Evolutionary conservation across 2,888 invertebrate genomes (phyloP).

Genomic region (Athetis lepigone): DNA sequence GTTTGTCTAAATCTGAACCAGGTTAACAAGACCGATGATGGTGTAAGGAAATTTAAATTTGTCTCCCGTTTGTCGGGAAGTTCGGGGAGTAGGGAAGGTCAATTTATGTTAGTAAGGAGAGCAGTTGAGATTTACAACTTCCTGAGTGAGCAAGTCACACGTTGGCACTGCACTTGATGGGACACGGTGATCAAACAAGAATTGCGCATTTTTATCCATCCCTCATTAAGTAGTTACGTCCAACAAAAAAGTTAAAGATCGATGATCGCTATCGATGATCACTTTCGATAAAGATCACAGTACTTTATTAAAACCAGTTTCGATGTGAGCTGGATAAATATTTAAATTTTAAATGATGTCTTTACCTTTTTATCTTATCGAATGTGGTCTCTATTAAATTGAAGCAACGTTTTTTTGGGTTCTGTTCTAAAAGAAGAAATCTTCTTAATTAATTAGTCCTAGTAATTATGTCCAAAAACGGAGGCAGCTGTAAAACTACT

Average conservation of each 20-base stretch:
- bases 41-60: conserved; percentile 40
- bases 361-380: conserved; percentile 43
- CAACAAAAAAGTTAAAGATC: conserved; percentile 46
- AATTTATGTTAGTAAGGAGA: conserved; percentile 72
- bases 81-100: conserved; percentile 62
- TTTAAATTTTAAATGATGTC: conserved; percentile 43
- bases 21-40: conserved; percentile 62
- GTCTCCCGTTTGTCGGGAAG: conserved; percentile 33
- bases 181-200: conserved; percentile 50
- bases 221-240: conserved; percentile 22
- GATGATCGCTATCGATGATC: conserved; percentile 40
- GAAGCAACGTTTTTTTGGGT: conserved; percentile 12
- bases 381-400: conserved; percentile 31
- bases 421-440: not conserved
- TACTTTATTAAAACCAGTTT: conserved; percentile 53
- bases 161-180: conserved; percentile 77
- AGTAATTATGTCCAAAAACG: too few relatives aligned
- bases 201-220: conserved; percentile 58
- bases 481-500: too few relatives aligned
- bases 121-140: conserved; percentile 86
- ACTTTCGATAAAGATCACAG: conserved; percentile 47
- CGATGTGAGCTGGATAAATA: conserved; percentile 38
- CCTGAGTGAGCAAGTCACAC: conserved; percentile 78
- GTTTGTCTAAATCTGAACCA: conserved; percentile 72
- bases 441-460: not conserved